Evolutionary conservation across 1,140 invertebrate genomes (phyloP).

Genomic region (Drosophila seguyi): DNA sequence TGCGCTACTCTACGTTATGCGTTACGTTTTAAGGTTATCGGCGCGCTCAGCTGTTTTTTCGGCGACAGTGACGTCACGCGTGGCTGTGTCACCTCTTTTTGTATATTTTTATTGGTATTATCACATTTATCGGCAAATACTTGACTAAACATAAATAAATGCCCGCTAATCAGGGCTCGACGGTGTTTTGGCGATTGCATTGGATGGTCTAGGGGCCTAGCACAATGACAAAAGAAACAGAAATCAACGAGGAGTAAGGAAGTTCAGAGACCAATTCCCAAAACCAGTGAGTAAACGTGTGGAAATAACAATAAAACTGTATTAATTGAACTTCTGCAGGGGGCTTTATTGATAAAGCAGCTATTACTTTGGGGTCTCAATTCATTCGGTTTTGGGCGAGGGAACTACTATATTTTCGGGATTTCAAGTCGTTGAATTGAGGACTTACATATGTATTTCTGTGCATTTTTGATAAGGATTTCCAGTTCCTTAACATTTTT

Average conservation of each 20-base stretch:
- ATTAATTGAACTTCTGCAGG: neutral
- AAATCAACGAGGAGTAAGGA: neutral
- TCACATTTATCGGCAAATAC: conserved; percentile 28
- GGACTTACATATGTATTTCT: neutral
- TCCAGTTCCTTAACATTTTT: neutral
- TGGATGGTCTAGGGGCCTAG: conserved; percentile 20
- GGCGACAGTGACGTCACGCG: conserved; percentile 39
- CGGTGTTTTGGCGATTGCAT: conserved; percentile 20
- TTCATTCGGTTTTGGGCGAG: too few species aligned
- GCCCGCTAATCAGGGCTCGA: conserved; percentile 26
- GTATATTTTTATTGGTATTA: conserved; percentile 21
- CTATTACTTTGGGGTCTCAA: too few species aligned
- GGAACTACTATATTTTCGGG: neutral
- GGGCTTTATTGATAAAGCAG: neutral
- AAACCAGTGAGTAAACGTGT: conserved; percentile 25
- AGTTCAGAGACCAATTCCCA: conserved; percentile 2
- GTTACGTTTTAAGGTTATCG: neutral
- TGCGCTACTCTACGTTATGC: neutral
- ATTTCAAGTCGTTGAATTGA: neutral
- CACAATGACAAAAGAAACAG: conserved; percentile 15
- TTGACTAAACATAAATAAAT: conserved; percentile 49
- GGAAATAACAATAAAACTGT: too few species aligned
- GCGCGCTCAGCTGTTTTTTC: conserved; percentile 30
- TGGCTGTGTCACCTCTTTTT: conserved; percentile 4
- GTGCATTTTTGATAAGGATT: neutral